Percentiles rank a stretch among this genome's conserved stretches.
Evolutionary conservation across 92 coral and sea anemone species (phyloP).

Genomic region (Umimayanthus chanpuru): DNA sequence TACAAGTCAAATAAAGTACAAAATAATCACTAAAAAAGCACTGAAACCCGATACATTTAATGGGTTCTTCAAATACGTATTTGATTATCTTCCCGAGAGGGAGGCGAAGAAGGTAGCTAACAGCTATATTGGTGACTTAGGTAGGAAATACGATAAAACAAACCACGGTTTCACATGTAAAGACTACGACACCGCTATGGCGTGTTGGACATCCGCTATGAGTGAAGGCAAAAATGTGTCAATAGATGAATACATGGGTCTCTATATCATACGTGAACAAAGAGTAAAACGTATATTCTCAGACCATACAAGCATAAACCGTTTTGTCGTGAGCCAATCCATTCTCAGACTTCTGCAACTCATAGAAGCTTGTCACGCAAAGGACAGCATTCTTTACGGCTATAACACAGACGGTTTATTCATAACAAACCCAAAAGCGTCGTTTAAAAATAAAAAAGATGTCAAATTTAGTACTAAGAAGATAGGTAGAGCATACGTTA

Average conservation of each 20-base stretch:
- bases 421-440: background rate
- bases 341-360: too few relatives aligned
- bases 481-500: constrained; percentile 49
- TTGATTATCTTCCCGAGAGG: constrained; percentile 2
- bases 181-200: constrained; percentile 36
- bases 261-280: constrained; percentile 32
- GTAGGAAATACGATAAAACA: constrained; percentile 38
- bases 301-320: constrained; percentile 19
- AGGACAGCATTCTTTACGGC: too few relatives aligned
- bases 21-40: constrained; percentile 37
- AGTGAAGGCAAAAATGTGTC: constrained; percentile 23
- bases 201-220: constrained; percentile 43
- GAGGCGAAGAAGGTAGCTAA: constrained; percentile 37
- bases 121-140: constrained; percentile 41
- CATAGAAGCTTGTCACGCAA: too few relatives aligned
- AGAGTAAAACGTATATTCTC: background rate
- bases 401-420: too few relatives aligned
- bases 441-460: background rate
- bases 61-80: constrained; percentile 27
- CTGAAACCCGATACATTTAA: constrained; percentile 47
- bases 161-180: constrained; percentile 41
- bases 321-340: too few relatives aligned
- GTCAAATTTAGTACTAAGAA: constrained; percentile 39
- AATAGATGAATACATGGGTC: constrained; percentile 5
- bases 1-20: constrained; percentile 22